Base-by-base conservation (phyloP, 2,113 vertebrate genomes). In the Malurus cyaneus region DNA sequence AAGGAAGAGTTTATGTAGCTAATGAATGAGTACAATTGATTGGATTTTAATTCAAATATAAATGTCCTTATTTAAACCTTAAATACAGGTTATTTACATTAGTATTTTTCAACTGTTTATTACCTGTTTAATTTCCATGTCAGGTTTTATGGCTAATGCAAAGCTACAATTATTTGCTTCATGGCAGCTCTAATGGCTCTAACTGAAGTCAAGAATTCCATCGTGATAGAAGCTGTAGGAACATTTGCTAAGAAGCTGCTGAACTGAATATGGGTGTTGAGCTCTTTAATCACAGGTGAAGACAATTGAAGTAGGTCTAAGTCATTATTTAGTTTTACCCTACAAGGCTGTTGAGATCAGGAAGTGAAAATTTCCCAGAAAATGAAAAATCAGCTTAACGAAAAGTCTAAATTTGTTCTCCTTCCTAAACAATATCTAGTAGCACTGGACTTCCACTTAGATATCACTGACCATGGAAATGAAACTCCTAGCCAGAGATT, bases 21-120 rank as follows among this genome's bases (percentile, higher is more conserved):
- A 80, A 4, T 66, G 64, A 95, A 90, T 80, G 18, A 80, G 9
- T 57, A 46, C 8, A 80, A 93, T 94, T 70, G 90, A 96, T 88
- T 73, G 80, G 14, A 62, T 83, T 93, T 83, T 62, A 90, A 78
- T 88, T 95, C 9, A 42, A 71, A 54, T 66, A 62, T 44, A 76
- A 73, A 70, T 44, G 5, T 54, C 64, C 5, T 78, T 86, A 82
- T 78, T 95, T 93, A 88, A 92, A 80, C 6, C 23, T 86, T 83
- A 62, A 7, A 29, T 65, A 50, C 54, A 59, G 7, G 7, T 71
- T 88, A 82, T 50, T 85, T 88, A 65, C 19, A 49, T 65, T 28
- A 70, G 5, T 61, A 54, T 54, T 83, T 80, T 86, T 86, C 34
- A 73, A 24, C 29, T 28, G 77, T 92, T 86, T 29, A 56, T 47